Percentiles rank a stretch among this genome's conserved stretches.
phyloP scores from a whole-genome alignment of 2,113 vertebrate species.

The Guaruba guarouba region DNA sequence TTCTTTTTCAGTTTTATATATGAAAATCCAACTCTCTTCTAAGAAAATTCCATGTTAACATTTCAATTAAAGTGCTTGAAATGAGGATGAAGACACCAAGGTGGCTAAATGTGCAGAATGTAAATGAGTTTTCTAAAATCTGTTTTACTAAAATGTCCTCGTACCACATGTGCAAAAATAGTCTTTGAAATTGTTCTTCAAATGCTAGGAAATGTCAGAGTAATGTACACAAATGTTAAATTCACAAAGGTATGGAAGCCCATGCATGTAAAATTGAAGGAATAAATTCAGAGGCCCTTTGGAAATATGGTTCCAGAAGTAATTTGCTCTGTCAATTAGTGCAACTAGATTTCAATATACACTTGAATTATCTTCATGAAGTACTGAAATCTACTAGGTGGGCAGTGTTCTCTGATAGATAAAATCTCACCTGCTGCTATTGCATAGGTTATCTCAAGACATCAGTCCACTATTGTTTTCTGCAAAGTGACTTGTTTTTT shows the following conservation, averaged over 20 bases:
- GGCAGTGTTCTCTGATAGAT: not conserved
- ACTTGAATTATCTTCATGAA: slow-evolving; percentile 2
- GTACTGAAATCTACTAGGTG: not conserved
- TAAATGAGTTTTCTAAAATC: not conserved
- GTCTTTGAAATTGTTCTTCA: slow-evolving; percentile 24
- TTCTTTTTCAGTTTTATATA: not conserved
- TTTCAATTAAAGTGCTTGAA: not conserved
- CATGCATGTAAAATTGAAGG: slow-evolving; percentile 4
- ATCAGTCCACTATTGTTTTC: not conserved
- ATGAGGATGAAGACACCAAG: not conserved
- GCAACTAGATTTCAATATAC: slow-evolving; percentile 7
- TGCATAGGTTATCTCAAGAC: not conserved
- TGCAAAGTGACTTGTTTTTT: not conserved
- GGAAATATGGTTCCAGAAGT: not conserved
- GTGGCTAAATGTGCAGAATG: not conserved
- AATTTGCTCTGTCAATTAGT: slow-evolving; percentile 33
- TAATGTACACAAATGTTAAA: slow-evolving; percentile 20
- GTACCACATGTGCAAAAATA: not conserved
- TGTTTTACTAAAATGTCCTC: not conserved
- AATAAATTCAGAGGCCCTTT: slow-evolving; percentile 32
- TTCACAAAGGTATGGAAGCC: slow-evolving; percentile 33
- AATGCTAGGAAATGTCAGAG: not conserved
- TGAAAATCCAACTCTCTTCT: not conserved
- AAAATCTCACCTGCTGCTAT: not conserved
- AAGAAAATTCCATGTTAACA: not conserved